Evolutionary conservation across 1,140 invertebrate genomes (phyloP), one percentile per base, ranked within the genome.

Genomic region (Monochamus saltuarius): DNA sequence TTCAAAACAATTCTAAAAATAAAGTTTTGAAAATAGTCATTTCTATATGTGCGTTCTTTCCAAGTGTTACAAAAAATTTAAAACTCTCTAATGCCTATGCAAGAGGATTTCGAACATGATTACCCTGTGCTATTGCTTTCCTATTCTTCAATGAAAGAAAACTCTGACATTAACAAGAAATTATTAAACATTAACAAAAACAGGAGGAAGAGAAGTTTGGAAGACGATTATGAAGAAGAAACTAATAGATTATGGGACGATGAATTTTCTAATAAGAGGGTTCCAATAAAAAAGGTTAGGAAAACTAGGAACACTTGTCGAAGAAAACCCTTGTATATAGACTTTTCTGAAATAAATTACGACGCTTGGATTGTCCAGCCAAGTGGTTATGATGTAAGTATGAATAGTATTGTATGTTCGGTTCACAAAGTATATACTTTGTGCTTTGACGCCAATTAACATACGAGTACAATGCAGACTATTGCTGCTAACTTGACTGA

Each of bases 291-390:
- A 49, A 74, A 71, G 51, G 54, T 62, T 46, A 74, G 68, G 60
- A 66, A 69, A 46, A 52, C 62, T 11, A 75, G 77, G 43, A 84
- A 84, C 64, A 72, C 76, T 1, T 87, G 86, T 64, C 79, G 78
- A 59, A 77, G 79, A 53, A 80, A 82, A 61, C 79, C 84, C 0
- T 68, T 87, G 7, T 81, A 82, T 64, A 80, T 87, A 0, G 79
- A 85, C 62, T 87, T 87, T 69, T 74, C 81, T 2, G 75, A 84
- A 56, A 87, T 87, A 29, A 77, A 84, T 7, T 87, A 85, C 71
- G 85, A 87, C 60, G 77, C 80, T 22, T 86, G 84, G 83, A 84
- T 88, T 17, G 82, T 87, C 2, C 85, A 85, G 13, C 86, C 86
- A 1, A 78, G 75, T 0, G 82, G 82, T 1, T 86, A 87, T 63